Evolutionary conservation across 1,140 invertebrate species (phyloP).

Genomic region (Melipona quadrifasciata): DNA sequence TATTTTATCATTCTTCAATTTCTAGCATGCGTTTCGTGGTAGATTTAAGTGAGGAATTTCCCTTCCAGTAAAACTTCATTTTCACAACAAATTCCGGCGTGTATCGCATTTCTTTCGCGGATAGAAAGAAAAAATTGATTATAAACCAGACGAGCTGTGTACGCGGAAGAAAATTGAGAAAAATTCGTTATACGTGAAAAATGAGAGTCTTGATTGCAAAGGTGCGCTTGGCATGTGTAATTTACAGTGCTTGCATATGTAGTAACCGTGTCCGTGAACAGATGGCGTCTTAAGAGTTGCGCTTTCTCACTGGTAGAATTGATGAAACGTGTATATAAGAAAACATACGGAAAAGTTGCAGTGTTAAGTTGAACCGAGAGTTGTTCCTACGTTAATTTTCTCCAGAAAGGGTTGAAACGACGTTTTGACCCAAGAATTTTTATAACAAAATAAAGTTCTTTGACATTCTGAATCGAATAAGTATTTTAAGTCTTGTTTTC

Average conservation of each 20-base stretch:
- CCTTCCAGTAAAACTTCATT: background rate
- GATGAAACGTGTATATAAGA: constrained; percentile 14
- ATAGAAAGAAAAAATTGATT: background rate
- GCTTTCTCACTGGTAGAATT: constrained; percentile 29
- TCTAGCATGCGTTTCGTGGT: background rate
- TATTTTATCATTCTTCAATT: background rate
- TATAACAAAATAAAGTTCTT: too few relatives aligned
- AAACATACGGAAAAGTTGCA: background rate
- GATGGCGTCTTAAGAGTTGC: constrained; percentile 33
- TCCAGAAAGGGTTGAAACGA: constrained; percentile 73
- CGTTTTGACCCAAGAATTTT: constrained; percentile 61
- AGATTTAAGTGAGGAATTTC: background rate
- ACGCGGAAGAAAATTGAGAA: background rate
- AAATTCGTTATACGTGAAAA: background rate
- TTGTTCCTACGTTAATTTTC: constrained; percentile 75
- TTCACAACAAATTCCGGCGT: too few relatives aligned
- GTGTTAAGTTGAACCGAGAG: constrained; percentile 47
- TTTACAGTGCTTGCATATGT: background rate
- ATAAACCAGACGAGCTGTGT: too few relatives aligned
- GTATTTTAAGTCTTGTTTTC: too few relatives aligned
- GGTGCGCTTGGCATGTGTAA: background rate
- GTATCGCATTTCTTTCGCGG: too few relatives aligned
- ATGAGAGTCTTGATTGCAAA: background rate
- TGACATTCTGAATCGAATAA: too few relatives aligned
- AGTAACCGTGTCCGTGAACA: constrained; percentile 1